Evolutionary conservation across 2,888 invertebrate species (phyloP), one percentile per base, ranked within the genome.

Genomic region (Brassicogethes aeneus): DNA sequence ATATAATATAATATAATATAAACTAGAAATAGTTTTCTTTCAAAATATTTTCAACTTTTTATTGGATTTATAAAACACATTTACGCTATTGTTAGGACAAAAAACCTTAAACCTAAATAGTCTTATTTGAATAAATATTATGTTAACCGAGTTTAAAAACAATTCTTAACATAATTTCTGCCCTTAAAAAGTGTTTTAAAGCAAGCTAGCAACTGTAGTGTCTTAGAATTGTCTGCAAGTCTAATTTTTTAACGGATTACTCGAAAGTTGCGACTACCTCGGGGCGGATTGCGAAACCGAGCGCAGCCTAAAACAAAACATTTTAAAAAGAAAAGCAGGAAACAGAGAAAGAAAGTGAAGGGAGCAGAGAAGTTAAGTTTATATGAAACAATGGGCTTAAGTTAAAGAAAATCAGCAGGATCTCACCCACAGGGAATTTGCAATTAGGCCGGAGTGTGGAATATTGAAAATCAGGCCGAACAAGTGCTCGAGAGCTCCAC

Each of bases 371-470:
- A 46, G 41, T 44, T 30, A 39, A 44, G 41, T 39, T 48, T 44
- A 46, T 46, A 45, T 45, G 42, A 34, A 40, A 43, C 43, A 43
- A 43, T 43, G 36, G 40, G 46, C 45, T 44, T 45, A 36, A 43
- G 47, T 46, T 43, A 41, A 43, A 44, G 43, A 42, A 47, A 48
- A 50, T 50, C 48, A 46, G 45, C 44, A 42, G 42, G 41, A 44
- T 44, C 43, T 38, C 40, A 33, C 34, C 42, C 42, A 15, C 15
- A 37, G 47, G 47, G 41, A 50, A 42, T 43, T 44, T 37, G 40
- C 51, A 52, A 51, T 52, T 52, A 51, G 43, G 42, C 40, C 46
- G 43, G 44, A 45, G 42, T 46, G 49, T 23, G 36, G 45, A 47
- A 43, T 45, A 47, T 47, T 47, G 47, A 44, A 50, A 49, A 50